A percentile compares a stretch with the other conserved stretches of the same genome.
Evolutionary conservation across 1,140 invertebrate species (phyloP).

Genomic region (Brachionus rotundiformis): DNA sequence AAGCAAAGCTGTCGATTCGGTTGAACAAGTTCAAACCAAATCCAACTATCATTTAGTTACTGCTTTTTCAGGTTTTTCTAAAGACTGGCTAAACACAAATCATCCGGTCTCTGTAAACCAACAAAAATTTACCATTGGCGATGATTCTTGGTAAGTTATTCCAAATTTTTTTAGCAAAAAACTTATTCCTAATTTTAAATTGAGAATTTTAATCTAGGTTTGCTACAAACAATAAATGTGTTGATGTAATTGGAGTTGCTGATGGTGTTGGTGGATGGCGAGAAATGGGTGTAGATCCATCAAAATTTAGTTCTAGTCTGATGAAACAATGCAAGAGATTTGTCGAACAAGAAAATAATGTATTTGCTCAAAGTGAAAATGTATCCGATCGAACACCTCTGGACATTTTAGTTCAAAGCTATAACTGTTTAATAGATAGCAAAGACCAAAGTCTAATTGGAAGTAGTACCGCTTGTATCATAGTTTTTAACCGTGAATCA

Average conservation of each 20-base stretch:
- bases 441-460: slow-evolving; percentile 71
- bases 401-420: slow-evolving; percentile 59
- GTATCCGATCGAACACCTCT: slow-evolving; percentile 62
- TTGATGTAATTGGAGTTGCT: slow-evolving; percentile 73
- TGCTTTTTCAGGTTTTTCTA: slow-evolving; percentile 24
- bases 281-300: slow-evolving; percentile 94
- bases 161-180: background rate
- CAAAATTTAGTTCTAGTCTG: slow-evolving; percentile 85
- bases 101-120: slow-evolving; percentile 1
- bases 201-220: slow-evolving; percentile 16
- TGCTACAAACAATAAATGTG: slow-evolving; percentile 6
- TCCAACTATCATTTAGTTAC: background rate
- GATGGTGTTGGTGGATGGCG: slow-evolving; percentile 97
- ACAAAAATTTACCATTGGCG: background rate
- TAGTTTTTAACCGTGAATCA: slow-evolving; percentile 84
- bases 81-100: slow-evolving; percentile 10
- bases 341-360: slow-evolving; percentile 78
- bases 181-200: background rate
- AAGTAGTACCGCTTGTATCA: slow-evolving; percentile 93
- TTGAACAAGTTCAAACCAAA: background rate
- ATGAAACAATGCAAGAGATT: slow-evolving; percentile 91
- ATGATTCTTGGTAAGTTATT: slow-evolving; percentile 22
- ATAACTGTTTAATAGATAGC: slow-evolving; percentile 84
- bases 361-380: slow-evolving; percentile 80
- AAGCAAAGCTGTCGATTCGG: background rate